Evolutionary conservation across 2,797 vertebrate genomes (phyloP), one percentile per base, ranked within the genome.

Genomic region (Silurus aristotelis): DNA sequence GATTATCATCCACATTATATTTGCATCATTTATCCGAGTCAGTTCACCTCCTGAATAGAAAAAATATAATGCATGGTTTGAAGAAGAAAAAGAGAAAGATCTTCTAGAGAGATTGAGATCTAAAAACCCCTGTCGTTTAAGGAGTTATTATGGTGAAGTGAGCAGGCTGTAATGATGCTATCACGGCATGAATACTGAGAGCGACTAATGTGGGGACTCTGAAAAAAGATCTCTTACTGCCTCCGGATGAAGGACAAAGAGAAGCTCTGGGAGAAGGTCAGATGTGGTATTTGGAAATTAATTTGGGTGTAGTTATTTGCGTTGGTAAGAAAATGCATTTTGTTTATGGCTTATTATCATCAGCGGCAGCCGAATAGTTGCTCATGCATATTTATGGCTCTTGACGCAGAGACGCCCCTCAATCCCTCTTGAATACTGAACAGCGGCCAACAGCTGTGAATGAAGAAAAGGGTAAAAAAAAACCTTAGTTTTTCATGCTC

Each of bases 71-170:
- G n/a, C 43, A 66, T 64, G 75, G 58, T 43, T 63, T 64, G 17
- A n/a, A 63, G 20, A 58, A 56, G 43, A 61, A 15, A 80, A n/a
- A 85, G 2, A 83, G 52, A 82, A 22, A 56, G 70, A 63, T 79
- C 68, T 85, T 80, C 13, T 43, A 70, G 80, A 55, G 19, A 58
- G 81, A 84, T 79, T 82, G 85, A 73, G 68, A 82, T 71, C 82
- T 88, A 76, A 80, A 88, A 83, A 79, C 61, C 55, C 68, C 48
- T 14, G 31, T 73, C 63, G 60, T 86, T 89, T 89, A 85, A 76
- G 80, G 70, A 83, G 84, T 82, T 78, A 86, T 89, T 87, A 89
- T 85, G 73, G 73, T 77, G 48, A 70, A 88, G 83, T 85, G 85
- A 83, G 31, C 13, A 68, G 75, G 85, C 84, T 76, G 87, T 88